Base-by-base conservation (phyloP, 2,113 vertebrate species). In the Carettochelys insculpta region DNA sequence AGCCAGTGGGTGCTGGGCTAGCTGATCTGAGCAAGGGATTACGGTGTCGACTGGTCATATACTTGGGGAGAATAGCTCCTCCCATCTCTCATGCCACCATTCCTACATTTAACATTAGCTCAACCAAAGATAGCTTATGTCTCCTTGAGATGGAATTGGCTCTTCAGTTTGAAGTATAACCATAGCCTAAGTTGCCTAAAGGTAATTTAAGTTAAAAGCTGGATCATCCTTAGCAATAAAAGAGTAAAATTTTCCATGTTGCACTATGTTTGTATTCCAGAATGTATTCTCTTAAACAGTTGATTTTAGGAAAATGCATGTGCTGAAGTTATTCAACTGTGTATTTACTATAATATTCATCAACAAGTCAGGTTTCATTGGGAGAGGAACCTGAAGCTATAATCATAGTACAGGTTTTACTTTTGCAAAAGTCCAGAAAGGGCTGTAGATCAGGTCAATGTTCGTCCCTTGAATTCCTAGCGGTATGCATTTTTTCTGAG, bases 371-470 rank as follows among this genome's bases (percentile, higher is more conserved):
- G 29, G 6, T 71, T 38, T 17, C 75, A 2, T 8, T 58, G 50
- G 80, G 11, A 52, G 52, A 92, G 10, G 81, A 71, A 54, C 14
- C 81, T 8, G 20, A 5, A 89, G 13, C 3, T 4, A 27, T 43
- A 87, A 53, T 8, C 27, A 19, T 61, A 71, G 38, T 3, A 52
- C 34, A n/a, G 3, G 8, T 20, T 34, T 19, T 0, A 5, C n/a
- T 90, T 82, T 85, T 80, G 3, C 3, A 58, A 48, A 84, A 73
- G 8, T 47, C 5, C 3, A 83, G 38, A 89, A 89, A 88, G 47
- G 11, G 0, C 8, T 56, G 19, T 68, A 22, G 22, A 29, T 29
- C 56, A 11, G 5, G 27, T 77, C 8, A 82, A 77, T 65, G 0
- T 34, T 87, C 19, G 41, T 31, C 38, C 79, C 11, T n/a, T 73